phyloP scores from a whole-genome alignment of 2,797 vertebrate species.

The Staurois parvus region DNA sequence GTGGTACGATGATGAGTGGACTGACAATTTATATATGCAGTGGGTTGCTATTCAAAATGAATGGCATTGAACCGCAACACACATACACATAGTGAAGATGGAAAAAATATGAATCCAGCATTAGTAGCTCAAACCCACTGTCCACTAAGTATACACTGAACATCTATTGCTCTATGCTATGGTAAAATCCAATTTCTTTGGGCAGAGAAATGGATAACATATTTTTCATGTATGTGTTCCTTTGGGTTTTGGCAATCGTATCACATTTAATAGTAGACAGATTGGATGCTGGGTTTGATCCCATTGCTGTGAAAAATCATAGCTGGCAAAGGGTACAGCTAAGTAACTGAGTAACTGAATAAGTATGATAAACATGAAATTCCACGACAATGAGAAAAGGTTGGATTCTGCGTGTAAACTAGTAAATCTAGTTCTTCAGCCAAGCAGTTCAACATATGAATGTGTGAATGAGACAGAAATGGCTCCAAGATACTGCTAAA shows the following conservation, averaged over 20 bases:
- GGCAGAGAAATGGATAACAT: slow-evolving; percentile 15
- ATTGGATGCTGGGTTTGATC: slow-evolving; percentile 28
- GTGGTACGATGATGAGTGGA: no score
- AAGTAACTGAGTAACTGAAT: slow-evolving; percentile 60
- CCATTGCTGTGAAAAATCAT: slow-evolving; percentile 36
- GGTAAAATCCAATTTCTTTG: neutral
- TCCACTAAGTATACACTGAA: neutral
- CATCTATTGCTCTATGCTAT: neutral
- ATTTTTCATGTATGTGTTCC: neutral
- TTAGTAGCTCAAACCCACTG: neutral
- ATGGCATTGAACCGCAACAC: no score
- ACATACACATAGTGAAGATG: no score
- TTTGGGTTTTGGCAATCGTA: neutral
- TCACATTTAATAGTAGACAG: slow-evolving; percentile 17
- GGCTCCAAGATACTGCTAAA: slow-evolving; percentile 64
- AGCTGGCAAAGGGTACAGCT: slow-evolving; percentile 63
- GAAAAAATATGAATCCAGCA: neutral
- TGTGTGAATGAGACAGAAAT: slow-evolving; percentile 67
- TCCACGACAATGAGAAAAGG: slow-evolving; percentile 60
- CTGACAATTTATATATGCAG: no score
- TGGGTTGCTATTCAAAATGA: no score
- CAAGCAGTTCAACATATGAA: slow-evolving; percentile 62
- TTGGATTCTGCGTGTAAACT: slow-evolving; percentile 68
- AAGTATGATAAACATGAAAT: slow-evolving; percentile 67
- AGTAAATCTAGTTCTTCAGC: slow-evolving; percentile 72